Evolutionary conservation across 2,113 vertebrate genomes (phyloP), one percentile per base, ranked within the genome.

Genomic region (Capricornis sumatraensis): DNA sequence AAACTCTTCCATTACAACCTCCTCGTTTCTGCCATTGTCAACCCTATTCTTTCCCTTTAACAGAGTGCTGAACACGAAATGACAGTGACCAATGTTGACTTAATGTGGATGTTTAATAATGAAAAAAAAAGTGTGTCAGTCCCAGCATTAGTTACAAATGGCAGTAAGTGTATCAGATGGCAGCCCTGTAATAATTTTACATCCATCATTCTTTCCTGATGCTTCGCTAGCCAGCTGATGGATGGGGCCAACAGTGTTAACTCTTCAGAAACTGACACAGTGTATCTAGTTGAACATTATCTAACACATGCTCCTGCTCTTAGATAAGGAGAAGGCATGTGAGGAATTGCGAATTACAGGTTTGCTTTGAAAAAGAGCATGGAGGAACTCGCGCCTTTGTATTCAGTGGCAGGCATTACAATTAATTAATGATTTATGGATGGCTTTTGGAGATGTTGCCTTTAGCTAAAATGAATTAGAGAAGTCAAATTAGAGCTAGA

Each of bases 81-180:
- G 99, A 99, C 99, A 99, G 98, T 99, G 98, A 99, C 98, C 98
- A 98, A 98, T 99, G 98, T 98, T 98, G 98, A 99, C 98, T 99
- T 99, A 99, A 99, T 99, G 98, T 98, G 98, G 98, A 98, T 98
- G 98, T 98, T 99, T 99, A 99, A 99, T 99, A 99, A 98, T 98
- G 98, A 97, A 98, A 98, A 96, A 82, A 82, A 98, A 98, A 98
- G 98, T 98, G 95, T 99, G 98, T 99, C 98, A 98, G 97, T 98
- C 98, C 97, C 97, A 98, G 98, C 62, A 43, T 98, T 98, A 97
- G 98, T 99, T 98, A 99, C 98, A 99, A 99, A 99, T 99, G 99
- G 98, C 98, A 98, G 97, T 98, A 96, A 98, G 98, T 98, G 88
- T 98, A 98, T 98, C 67, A 0, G 96, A 97, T 99, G 99, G 98